Conservation (phyloP, 2,888 invertebrate genomes). For the Tenthredo livida region DNA sequence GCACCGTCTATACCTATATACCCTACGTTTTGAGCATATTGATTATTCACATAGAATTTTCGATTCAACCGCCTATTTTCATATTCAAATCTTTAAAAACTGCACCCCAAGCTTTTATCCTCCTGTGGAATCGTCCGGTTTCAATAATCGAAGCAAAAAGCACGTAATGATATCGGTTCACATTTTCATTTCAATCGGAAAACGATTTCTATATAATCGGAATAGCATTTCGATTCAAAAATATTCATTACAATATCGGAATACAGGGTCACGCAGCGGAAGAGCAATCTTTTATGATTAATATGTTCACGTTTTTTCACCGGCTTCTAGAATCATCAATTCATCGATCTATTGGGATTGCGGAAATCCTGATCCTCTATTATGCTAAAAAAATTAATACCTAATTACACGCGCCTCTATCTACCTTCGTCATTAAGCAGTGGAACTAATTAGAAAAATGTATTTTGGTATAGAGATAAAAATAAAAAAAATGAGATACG, state of each 20-base stretch:
- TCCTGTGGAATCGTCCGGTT: not conserved
- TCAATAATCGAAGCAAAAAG: not conserved
- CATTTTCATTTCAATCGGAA: not conserved
- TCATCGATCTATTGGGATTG: too few species aligned
- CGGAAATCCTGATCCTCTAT: too few species aligned
- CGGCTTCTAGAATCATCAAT: not conserved
- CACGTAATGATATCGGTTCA: not conserved
- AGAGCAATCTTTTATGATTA: not conserved
- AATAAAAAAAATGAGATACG: not conserved
- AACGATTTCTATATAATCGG: not conserved
- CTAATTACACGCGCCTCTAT: too few species aligned
- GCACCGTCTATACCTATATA: not conserved
- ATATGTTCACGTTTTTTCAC: not conserved
- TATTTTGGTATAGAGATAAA: not conserved
- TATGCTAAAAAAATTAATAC: too few species aligned
- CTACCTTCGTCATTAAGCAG: too few species aligned
- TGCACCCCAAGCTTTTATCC: not conserved
- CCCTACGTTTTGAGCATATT: conserved; percentile 17
- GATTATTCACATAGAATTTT: not conserved
- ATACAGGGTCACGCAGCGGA: not conserved
- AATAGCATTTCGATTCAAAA: not conserved
- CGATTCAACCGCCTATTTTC: not conserved
- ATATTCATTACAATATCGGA: not conserved
- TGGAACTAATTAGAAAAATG: not conserved
- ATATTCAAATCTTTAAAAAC: not conserved